Conservation (phyloP, 2,797 vertebrate species). For the Falco naumanni region DNA sequence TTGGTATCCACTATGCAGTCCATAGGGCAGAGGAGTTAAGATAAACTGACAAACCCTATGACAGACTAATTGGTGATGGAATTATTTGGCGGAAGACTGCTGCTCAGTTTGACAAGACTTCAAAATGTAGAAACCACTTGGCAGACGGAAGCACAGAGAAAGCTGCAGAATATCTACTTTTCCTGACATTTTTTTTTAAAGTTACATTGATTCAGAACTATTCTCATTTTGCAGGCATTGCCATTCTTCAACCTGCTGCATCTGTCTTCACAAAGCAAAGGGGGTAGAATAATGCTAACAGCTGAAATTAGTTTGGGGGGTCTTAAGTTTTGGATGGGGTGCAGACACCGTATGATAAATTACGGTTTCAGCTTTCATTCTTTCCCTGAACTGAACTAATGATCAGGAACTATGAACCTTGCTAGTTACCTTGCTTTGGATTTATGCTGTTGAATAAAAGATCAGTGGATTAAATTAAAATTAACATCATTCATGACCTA, state of each 20-base stretch:
- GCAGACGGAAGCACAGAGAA: background rate
- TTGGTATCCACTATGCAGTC: background rate
- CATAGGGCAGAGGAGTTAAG: background rate
- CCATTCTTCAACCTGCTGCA: background rate
- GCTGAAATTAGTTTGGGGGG: background rate
- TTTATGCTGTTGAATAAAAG: background rate
- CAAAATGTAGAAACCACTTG: background rate
- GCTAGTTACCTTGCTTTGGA: background rate
- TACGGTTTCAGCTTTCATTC: background rate
- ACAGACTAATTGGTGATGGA: slow-evolving; percentile 17
- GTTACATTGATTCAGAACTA: background rate
- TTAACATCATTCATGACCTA: background rate
- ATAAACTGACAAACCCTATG: slow-evolving; percentile 14
- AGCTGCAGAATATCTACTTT: background rate
- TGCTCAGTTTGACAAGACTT: background rate
- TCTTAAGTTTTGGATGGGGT: background rate
- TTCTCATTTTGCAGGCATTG: background rate
- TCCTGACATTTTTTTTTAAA: background rate
- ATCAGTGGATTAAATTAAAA: background rate
- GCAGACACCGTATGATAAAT: background rate
- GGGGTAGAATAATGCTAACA: background rate
- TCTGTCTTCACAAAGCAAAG: background rate
- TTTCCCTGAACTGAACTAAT: background rate
- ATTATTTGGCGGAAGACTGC: background rate
- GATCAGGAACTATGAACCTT: background rate